Base-by-base conservation (phyloP, 2,113 vertebrate species). In the Thamnaconus septentrionalis region DNA sequence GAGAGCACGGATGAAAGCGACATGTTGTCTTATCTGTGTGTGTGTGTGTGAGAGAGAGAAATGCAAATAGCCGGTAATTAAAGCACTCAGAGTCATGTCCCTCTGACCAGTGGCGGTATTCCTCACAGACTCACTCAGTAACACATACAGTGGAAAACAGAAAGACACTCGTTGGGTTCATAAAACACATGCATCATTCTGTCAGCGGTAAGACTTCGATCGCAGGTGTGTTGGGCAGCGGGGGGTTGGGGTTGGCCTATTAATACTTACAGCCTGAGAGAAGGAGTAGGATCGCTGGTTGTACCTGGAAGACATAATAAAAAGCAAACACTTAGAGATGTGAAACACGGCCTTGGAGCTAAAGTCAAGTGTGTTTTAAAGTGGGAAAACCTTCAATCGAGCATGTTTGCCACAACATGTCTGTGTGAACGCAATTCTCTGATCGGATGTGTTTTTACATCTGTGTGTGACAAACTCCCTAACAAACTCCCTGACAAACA, bases 221-320 rank as follows among this genome's bases (percentile, higher is more conserved):
- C 18, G 18, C 18, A 31, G 18, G 18, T 31, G 18, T 31, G 18
- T 31, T 31, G 18, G 18, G 18, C 1, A 2, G 18, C 2, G 18
- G 2, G 18, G 18, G 18, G 18, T 31, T 31, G 18, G 18, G 18
- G 18, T 31, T 31, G 18, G 18, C 18, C 18, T 31, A 31, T 31
- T 31, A 31, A 31, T 80, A 84, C 92, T 91, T 87, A 93, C 92
- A 51, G 92, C 92, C 85, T 93, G 92, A 66, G 92, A 93, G 80
- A 92, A 92, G 45, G 92, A 92, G 91, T 91, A 93, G 79, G 91
- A 91, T 55, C 89, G 84, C 59, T 88, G 85, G 68, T 87, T 90
- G 68, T 91, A 92, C 84, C 92, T 93, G 87, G 9, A 64, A 78
- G 59, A 81, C 43, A 74, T 4, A 48, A 68, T 42, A 55, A 59